Base-by-base conservation (phyloP, 1,140 invertebrate genomes). In the Cylas formicarius region DNA sequence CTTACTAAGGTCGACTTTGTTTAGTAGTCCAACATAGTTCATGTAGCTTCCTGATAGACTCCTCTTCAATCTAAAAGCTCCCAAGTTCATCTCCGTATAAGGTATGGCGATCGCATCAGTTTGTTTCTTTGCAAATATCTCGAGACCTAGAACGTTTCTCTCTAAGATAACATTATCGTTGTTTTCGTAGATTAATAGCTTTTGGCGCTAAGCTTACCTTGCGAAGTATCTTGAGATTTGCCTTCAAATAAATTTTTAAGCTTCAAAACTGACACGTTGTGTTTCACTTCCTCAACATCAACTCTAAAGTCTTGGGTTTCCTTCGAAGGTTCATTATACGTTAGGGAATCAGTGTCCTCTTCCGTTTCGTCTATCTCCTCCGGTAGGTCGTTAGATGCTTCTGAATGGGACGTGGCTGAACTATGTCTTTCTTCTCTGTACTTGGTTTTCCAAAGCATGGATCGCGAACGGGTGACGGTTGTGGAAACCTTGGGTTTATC, bases 211-310 rank as follows among this genome's bases (percentile, higher is more conserved):
- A 16, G 32, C 44, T 32, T 35, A 48, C 45, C 45, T 35, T 48
- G 37, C n/a, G 28, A 17, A 20, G 8, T 32, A 26, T 48, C 45
- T 21, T 35, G 33, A 6, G 20, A 21, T 14, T n/a, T 41, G 6
- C 29, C 29, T 27, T 48, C 45, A 41, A 48, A 41, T 6, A 48
- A 17, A 17, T 9, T 41, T 23, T 48, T 48, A 16, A 48, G 18
- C 23, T 40, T 48, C 8, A 39, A 48, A 8, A 48, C 45, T 2
- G 44, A 48, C 14, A 46, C 20, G 17, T 31, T 41, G 16, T 29
- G 26, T 3, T 16, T 16, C 7, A 31, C 18, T 3, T 29, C 18
- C 2, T 8, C 11, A n/a, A 41, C 8, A n/a, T 26, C 19, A 19
- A 41, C 34, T 29, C 18, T 27, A 23, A 23, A 22, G 4, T 48